Conservation (phyloP, 2,113 vertebrate species). For the Podocnemis expansa region DNA sequence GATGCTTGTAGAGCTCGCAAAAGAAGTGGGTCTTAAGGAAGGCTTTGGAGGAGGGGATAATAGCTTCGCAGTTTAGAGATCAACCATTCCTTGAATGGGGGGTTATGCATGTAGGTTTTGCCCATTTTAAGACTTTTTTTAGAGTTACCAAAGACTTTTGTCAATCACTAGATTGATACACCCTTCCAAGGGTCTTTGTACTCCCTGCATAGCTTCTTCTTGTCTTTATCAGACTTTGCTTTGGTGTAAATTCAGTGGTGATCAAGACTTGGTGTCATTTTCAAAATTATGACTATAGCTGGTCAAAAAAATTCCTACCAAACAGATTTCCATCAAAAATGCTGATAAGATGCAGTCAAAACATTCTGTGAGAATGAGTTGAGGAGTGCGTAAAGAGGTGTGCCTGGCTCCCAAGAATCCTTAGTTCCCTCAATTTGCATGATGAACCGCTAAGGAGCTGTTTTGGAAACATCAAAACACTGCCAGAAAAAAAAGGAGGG, state of each 20-base stretch:
- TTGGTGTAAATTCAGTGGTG: neutral
- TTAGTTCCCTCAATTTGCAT: neutral
- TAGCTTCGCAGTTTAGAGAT: neutral
- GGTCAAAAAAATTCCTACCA: neutral
- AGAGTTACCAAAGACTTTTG: neutral
- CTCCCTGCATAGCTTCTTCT: neutral
- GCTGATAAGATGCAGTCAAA: rapidly evolving
- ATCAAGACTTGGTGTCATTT: neutral
- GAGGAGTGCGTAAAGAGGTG: neutral
- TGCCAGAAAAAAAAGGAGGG: neutral
- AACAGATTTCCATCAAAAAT: neutral
- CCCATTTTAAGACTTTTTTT: neutral
- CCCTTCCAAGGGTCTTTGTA: neutral
- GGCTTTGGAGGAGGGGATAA: rapidly evolving
- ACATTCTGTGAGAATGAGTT: neutral
- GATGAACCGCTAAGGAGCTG: neutral
- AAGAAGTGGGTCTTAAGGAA: neutral
- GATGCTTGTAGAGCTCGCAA: neutral
- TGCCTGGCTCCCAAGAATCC: neutral
- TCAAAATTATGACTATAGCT: neutral
- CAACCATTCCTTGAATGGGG: neutral
- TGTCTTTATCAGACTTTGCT: neutral
- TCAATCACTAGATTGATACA: neutral
- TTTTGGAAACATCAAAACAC: neutral
- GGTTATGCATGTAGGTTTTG: neutral